phyloP scores from a whole-genome alignment of 2,113 vertebrate species.

The Caretta caretta region DNA sequence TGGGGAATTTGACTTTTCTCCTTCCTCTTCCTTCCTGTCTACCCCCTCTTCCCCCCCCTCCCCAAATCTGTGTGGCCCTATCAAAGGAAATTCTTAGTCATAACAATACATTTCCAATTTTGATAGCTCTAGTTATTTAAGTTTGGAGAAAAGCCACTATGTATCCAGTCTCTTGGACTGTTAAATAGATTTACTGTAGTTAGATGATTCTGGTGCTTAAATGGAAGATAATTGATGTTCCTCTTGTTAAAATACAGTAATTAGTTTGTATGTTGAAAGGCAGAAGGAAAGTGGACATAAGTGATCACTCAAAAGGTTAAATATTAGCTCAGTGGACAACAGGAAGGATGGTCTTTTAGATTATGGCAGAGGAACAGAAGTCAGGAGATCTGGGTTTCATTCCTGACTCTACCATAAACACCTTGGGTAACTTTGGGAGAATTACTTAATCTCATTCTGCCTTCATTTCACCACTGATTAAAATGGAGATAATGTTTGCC shows the following conservation, averaged over 20 bases:
- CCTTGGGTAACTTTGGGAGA: not conserved
- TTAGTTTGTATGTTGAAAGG: not conserved
- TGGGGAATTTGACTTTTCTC: not conserved
- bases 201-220: not conserved
- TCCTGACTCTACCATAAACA: not conserved
- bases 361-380: not conserved
- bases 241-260: not conserved
- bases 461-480: not conserved
- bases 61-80: not conserved
- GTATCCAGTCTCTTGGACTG: not conserved
- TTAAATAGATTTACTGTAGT: not conserved
- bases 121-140: not conserved
- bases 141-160: not conserved
- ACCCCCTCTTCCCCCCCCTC: not conserved
- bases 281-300: not conserved
- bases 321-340: not conserved
- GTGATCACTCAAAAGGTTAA: not conserved
- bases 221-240: not conserved
- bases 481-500: not conserved
- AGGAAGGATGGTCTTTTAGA: rapidly evolving
- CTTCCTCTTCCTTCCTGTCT: not conserved
- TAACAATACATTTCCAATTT: not conserved
- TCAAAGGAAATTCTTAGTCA: not conserved
- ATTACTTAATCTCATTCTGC: not conserved
- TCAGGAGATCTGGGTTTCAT: not conserved